A percentile compares a stretch with the other conserved stretches of the same genome.
Evolutionary conservation across 2,888 invertebrate species (phyloP).

Genomic region (Euzophera pinguis): DNA sequence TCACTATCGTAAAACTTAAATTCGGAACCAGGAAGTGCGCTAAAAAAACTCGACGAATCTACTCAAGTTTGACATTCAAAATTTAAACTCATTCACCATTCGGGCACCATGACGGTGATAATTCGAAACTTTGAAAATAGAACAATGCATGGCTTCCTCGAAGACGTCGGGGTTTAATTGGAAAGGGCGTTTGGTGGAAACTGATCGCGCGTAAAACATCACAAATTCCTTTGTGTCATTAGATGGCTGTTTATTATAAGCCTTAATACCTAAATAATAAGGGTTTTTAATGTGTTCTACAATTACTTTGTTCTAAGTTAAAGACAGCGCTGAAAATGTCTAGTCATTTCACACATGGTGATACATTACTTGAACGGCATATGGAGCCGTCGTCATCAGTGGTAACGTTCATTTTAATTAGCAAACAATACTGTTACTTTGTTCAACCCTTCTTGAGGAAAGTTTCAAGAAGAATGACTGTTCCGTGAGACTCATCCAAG

Average conservation of each 20-base stretch:
- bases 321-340: constrained; percentile 32
- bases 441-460: constrained; percentile 3
- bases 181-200: constrained; percentile 50
- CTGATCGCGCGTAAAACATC: constrained; percentile 31
- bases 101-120: constrained; percentile 49
- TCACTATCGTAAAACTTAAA: constrained; percentile 50
- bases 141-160: constrained; percentile 54
- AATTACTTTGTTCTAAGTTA: constrained; percentile 14
- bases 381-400: constrained; percentile 29
- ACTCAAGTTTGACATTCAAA: constrained; percentile 58
- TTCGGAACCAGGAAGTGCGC: constrained; percentile 69
- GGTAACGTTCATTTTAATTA: constrained; percentile 33
- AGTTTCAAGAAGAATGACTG: not conserved
- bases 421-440: constrained; percentile 23
- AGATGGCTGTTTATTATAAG: constrained; percentile 5
- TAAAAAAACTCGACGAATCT: constrained; percentile 71
- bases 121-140: constrained; percentile 40
- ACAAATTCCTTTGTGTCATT: not conserved
- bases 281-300: not conserved
- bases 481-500: no score
- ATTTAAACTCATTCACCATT: constrained; percentile 54
- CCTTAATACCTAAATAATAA: constrained; percentile 16
- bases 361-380: constrained; percentile 31
- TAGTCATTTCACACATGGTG: constrained; percentile 52
- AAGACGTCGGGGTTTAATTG: constrained; percentile 60